phyloP scores from a whole-genome alignment of 2,113 vertebrate genomes.

The Penelope pileata region DNA sequence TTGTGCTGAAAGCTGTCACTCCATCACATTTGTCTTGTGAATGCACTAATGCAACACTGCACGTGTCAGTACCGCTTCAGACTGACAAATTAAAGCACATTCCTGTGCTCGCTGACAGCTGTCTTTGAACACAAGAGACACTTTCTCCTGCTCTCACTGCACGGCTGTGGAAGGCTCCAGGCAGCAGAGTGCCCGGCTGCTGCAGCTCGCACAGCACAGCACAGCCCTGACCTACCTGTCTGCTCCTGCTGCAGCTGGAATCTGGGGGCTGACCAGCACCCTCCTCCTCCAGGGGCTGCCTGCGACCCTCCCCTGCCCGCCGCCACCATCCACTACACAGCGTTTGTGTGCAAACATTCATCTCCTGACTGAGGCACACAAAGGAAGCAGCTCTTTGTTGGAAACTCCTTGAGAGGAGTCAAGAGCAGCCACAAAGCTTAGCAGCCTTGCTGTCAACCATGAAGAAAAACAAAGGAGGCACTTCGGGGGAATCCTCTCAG shows the following conservation, averaged over 20 bases:
- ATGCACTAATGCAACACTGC: neutral
- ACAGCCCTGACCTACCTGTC: neutral
- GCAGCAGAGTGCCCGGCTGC: neutral
- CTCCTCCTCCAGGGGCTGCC: accelerated
- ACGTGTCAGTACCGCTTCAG: neutral
- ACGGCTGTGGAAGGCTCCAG: neutral
- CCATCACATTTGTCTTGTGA: neutral
- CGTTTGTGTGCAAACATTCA: neutral
- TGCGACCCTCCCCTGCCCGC: neutral
- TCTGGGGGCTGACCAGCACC: neutral
- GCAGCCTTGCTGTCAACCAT: neutral
- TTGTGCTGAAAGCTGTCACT: neutral
- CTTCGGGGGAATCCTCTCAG: neutral
- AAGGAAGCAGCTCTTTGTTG: neutral
- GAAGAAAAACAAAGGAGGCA: neutral
- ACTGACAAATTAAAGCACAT: neutral
- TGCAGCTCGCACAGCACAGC: neutral
- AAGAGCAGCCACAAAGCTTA: neutral
- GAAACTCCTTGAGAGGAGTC: neutral
- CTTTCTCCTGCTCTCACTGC: neutral
- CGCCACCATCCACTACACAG: neutral
- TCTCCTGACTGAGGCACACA: neutral
- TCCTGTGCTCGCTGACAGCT: neutral
- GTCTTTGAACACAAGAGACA: neutral
- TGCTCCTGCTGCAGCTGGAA: neutral